A percentile compares a stretch with the other conserved stretches of the same genome.
Conservation (phyloP, 2,888 invertebrate species). For the Pantelozetes paolii region DNA sequence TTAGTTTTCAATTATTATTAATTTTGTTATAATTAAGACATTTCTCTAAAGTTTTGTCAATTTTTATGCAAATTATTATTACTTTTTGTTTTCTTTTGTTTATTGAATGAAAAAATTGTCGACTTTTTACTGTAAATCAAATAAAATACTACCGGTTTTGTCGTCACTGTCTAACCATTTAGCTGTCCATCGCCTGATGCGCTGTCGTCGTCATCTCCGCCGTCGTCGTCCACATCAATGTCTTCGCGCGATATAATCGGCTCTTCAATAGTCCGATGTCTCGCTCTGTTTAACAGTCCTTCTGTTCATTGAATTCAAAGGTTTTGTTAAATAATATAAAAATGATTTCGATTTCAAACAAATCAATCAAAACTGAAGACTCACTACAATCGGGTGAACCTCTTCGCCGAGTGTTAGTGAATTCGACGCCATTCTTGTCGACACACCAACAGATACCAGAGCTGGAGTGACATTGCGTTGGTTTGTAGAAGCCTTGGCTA, state of each 20-base stretch:
- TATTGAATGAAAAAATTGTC: neutral
- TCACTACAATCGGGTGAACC: slow-evolving; percentile 75
- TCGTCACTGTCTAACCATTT: neutral
- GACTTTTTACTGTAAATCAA: slow-evolving; percentile 11
- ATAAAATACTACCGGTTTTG: slow-evolving; percentile 14
- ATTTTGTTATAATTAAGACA: neutral
- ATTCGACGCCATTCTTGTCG: slow-evolving; percentile 83
- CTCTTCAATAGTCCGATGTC: slow-evolving; percentile 41
- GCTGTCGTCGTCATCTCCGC: slow-evolving; percentile 66
- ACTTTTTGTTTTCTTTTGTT: neutral
- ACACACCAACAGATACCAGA: slow-evolving; percentile 90
- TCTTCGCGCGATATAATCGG: slow-evolving; percentile 65
- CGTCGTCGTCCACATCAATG: slow-evolving; percentile 65
- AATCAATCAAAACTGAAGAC: slow-evolving; percentile 50
- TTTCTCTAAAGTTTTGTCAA: neutral
- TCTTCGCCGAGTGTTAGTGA: slow-evolving; percentile 74
- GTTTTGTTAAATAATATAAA: too few relatives aligned
- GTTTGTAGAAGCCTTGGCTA: slow-evolving; percentile 75
- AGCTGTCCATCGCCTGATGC: slow-evolving; percentile 69
- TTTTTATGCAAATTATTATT: slow-evolving; percentile 22
- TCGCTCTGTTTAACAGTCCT: slow-evolving; percentile 44
- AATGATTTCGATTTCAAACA: neutral
- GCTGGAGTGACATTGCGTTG: slow-evolving; percentile 80
- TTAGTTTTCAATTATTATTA: slow-evolving; percentile 14
- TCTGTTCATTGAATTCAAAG: slow-evolving; percentile 36